phyloP scores from a whole-genome alignment of 2,797 vertebrate genomes.

The Notolepis coatsorum region DNA sequence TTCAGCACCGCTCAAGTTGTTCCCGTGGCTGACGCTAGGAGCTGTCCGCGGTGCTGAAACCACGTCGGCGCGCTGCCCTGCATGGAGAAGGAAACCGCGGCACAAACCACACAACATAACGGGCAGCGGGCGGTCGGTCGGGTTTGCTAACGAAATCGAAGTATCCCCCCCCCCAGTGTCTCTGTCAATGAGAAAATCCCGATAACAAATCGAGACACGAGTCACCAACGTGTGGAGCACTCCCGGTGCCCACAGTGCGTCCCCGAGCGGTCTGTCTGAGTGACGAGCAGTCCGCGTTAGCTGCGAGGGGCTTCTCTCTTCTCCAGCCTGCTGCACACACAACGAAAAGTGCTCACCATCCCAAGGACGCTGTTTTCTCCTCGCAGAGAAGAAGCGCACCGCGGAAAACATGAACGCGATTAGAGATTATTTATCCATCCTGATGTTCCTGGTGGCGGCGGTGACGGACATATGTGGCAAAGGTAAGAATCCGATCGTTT shows the following conservation, averaged over 20 bases:
- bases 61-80: constrained; percentile 25
- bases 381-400: constrained; percentile 32
- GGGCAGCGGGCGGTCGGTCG: too few species aligned
- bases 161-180: too few species aligned
- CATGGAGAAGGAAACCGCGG: too few species aligned
- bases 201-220: constrained; percentile 53
- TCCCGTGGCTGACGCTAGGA: constrained; percentile 84
- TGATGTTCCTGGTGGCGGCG: constrained; percentile 60
- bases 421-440: constrained; percentile 58
- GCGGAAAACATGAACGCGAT: constrained; percentile 64
- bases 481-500: constrained; percentile 72
- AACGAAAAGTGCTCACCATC: constrained; percentile 64
- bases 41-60: constrained; percentile 90
- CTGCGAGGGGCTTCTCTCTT: constrained; percentile 25
- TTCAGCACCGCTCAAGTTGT: constrained; percentile 50
- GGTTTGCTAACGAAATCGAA: too few species aligned
- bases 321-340: constrained; percentile 34
- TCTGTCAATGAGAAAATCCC: constrained; percentile 48
- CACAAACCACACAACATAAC: too few species aligned
- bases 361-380: constrained; percentile 66
- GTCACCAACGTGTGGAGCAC: constrained; percentile 40
- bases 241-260: constrained; percentile 48
- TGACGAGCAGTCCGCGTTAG: constrained; percentile 10
- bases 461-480: constrained; percentile 48
- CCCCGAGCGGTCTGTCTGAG: constrained; percentile 30